Percentiles rank a stretch among this genome's conserved stretches.
Conservation (phyloP, 2,888 invertebrate genomes). For the Watsonalla binaria region DNA sequence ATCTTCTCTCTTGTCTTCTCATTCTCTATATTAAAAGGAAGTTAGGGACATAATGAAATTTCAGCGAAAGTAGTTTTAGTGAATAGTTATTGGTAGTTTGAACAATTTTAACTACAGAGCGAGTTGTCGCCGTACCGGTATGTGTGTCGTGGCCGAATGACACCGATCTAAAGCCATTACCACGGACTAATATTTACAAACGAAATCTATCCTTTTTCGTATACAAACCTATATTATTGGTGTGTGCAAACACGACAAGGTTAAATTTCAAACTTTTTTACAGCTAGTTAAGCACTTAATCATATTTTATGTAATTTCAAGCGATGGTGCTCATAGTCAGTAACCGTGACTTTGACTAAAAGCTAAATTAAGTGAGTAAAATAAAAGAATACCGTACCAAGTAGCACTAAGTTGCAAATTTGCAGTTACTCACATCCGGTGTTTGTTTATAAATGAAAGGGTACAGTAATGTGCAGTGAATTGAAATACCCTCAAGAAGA, state of each 20-base stretch:
- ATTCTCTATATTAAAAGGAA: too few relatives aligned
- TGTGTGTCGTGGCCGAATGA: constrained; percentile 71
- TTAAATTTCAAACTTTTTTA: too few relatives aligned
- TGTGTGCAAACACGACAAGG: constrained; percentile 15
- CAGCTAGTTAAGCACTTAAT: neutral
- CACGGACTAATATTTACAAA: constrained; percentile 46
- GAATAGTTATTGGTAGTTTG: constrained; percentile 22
- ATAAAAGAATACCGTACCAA: neutral
- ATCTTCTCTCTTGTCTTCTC: too few relatives aligned
- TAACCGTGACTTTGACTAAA: neutral
- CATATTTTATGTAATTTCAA: neutral
- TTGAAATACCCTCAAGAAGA: constrained; percentile 63
- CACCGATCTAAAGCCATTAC: constrained; percentile 55
- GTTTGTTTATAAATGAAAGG: constrained; percentile 34
- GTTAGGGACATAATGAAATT: too few relatives aligned
- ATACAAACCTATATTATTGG: constrained; percentile 13
- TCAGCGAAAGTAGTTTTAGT: constrained; percentile 1
- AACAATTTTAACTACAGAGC: constrained; percentile 42
- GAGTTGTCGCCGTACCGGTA: constrained; percentile 47
- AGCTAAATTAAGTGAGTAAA: neutral
- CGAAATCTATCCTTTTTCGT: constrained; percentile 52
- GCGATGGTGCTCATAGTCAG: neutral
- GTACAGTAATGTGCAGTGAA: constrained; percentile 49
- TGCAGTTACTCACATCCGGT: constrained; percentile 13
- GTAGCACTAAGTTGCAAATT: constrained; percentile 3